These are phyloP conservation scores for Cephus sareptanus DNA, from an alignment of 2,888 invertebrate species.

Conservation along the genomic window DNA sequence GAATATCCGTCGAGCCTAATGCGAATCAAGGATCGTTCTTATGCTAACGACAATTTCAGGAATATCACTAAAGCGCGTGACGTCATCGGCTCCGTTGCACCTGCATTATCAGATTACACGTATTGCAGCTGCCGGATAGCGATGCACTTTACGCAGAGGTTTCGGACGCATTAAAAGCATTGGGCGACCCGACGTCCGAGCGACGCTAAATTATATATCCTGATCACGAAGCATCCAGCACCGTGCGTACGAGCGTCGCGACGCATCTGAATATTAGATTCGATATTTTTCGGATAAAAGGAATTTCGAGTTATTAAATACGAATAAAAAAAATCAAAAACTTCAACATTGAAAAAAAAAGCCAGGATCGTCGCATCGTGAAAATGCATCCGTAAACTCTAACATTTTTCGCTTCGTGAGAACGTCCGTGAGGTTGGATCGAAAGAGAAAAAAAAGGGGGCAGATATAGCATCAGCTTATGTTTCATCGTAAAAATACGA, in stretches of 20 bases:
- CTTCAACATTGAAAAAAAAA: too few relatives aligned
- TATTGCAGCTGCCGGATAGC: conserved; percentile 43
- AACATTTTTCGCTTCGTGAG: conserved; percentile 40
- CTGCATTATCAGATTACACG: conserved; percentile 53
- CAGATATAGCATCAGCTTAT: not conserved
- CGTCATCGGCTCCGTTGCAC: conserved; percentile 43
- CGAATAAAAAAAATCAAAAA: too few relatives aligned
- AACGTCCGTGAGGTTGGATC: conserved; percentile 9
- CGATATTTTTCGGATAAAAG: not conserved
- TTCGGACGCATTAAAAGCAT: conserved; percentile 26
- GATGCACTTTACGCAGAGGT: conserved; percentile 37
- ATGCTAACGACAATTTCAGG: conserved; percentile 10
- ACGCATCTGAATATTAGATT: not conserved
- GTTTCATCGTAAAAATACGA: not conserved
- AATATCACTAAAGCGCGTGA: conserved; percentile 41
- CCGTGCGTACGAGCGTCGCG: not conserved
- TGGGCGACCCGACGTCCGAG: conserved; percentile 17
- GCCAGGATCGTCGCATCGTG: conserved; percentile 27
- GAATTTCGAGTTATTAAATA: too few relatives aligned
- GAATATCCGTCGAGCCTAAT: not conserved
- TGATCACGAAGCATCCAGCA: not conserved
- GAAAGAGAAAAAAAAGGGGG: not conserved
- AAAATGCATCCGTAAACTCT: conserved; percentile 50
- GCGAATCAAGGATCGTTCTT: not conserved
- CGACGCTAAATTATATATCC: conserved; percentile 28